Evolutionary conservation across 2,888 invertebrate genomes (phyloP).

Genomic region (Dicyrtomina minuta): DNA sequence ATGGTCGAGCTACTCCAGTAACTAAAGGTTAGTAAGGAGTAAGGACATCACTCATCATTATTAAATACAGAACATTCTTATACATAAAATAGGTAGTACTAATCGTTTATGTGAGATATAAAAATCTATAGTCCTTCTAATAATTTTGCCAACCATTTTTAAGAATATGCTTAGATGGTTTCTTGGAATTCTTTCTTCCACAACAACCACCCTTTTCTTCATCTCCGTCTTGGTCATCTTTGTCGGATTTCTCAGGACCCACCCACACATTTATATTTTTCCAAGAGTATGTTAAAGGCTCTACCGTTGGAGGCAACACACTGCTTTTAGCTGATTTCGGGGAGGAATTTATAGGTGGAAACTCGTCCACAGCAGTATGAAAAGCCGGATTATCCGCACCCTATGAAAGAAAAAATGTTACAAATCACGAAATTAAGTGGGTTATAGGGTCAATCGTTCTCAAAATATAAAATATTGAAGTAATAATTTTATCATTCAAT

Average conservation of each 20-base stretch:
- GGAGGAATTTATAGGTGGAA: background rate
- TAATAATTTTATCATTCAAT: too few relatives aligned
- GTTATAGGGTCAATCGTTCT: too few relatives aligned
- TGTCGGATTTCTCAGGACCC: conserved; percentile 1
- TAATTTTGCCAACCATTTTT: conserved; percentile 38
- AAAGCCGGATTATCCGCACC: conserved; percentile 4
- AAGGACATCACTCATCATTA: background rate
- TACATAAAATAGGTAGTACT: background rate
- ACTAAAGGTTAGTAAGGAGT: conserved; percentile 63
- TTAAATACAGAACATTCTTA: too few relatives aligned
- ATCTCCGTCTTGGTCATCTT: conserved; percentile 1
- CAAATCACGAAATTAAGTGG: background rate
- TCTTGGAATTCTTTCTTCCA: conserved; percentile 5
- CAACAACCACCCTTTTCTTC: conserved; percentile 3
- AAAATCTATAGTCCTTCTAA: background rate
- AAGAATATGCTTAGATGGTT: conserved; percentile 39
- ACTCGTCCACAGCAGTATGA: background rate
- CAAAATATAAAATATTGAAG: too few relatives aligned
- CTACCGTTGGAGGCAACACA: background rate
- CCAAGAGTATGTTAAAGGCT: conserved; percentile 40
- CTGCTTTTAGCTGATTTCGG: background rate
- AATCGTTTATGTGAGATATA: background rate
- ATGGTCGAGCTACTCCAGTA: conserved; percentile 78
- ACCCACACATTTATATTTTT: conserved; percentile 41
- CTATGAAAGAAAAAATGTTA: background rate